Conservation (phyloP, 2,888 invertebrate species). For the Sarcophaga subvicina region DNA sequence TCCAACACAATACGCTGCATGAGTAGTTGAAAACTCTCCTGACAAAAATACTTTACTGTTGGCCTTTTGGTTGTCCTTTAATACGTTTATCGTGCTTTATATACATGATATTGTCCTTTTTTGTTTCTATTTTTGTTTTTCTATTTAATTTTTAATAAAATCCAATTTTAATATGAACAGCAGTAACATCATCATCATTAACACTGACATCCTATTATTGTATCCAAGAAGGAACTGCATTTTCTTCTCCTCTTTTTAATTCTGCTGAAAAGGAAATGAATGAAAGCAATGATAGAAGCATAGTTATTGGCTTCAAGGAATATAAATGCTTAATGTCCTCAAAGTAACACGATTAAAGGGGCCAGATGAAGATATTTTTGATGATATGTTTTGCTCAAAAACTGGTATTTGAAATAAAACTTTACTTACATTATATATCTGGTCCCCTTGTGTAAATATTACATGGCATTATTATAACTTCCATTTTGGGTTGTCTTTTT, state of each 20-base stretch:
- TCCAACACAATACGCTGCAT: no score
- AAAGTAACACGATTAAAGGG: no score
- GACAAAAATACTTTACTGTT: no score
- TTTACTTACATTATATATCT: no score
- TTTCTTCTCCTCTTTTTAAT: slow-evolving; percentile 6
- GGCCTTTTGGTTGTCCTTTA: no score
- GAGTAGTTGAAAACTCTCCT: no score
- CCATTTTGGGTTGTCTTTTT: not conserved
- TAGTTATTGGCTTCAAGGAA: not conserved
- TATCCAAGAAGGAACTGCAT: not conserved
- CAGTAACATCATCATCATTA: not conserved
- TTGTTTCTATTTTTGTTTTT: not conserved
- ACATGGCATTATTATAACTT: not conserved
- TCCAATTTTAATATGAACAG: not conserved
- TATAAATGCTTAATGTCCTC: not conserved
- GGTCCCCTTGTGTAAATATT: no score
- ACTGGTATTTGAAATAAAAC: no score
- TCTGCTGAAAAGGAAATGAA: not conserved
- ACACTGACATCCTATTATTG: not conserved
- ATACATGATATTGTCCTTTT: no score
- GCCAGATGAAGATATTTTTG: no score
- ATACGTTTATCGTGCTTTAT: not conserved
- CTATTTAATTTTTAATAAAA: slow-evolving; percentile 6
- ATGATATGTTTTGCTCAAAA: no score
- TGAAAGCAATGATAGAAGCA: not conserved